These are phyloP conservation scores for Paguma larvata DNA, from an alignment of 2,797 vertebrate genomes.

Conservation along the genomic window DNA sequence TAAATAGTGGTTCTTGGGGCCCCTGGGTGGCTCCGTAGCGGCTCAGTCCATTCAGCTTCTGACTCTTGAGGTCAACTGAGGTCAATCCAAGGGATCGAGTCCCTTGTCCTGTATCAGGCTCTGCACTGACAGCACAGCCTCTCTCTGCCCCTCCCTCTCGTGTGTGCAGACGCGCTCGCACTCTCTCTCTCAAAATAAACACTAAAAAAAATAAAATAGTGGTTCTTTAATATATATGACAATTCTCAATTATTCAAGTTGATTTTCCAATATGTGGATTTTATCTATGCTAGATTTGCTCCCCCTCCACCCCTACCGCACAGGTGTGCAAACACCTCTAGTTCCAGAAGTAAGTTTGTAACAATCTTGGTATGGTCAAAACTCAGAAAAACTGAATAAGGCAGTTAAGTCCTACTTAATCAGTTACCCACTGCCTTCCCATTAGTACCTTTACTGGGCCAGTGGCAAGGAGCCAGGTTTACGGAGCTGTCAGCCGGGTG, in stretches of 20 bases:
- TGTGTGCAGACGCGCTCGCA: too few relatives aligned
- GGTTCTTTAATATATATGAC: not conserved
- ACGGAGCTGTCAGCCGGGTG: not conserved
- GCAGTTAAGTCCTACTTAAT: not conserved
- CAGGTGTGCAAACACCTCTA: not conserved
- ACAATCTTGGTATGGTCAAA: not conserved
- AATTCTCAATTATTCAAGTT: slow-evolving; percentile 35
- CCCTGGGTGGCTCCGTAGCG: too few relatives aligned
- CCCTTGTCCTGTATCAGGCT: too few relatives aligned
- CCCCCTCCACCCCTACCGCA: not conserved
- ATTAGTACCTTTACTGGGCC: not conserved
- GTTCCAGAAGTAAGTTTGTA: not conserved
- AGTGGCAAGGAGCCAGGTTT: not conserved
- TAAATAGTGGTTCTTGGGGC: not conserved
- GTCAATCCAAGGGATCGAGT: too few relatives aligned
- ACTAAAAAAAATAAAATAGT: not conserved
- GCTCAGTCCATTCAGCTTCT: too few relatives aligned
- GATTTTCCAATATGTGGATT: not conserved
- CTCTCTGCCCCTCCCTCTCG: too few relatives aligned
- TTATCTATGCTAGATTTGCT: not conserved
- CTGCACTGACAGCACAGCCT: too few relatives aligned
- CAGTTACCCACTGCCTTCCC: not conserved
- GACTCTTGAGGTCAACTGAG: too few relatives aligned
- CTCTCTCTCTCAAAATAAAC: too few relatives aligned
- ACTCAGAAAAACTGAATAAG: not conserved